Conservation (phyloP, 2,888 invertebrate genomes). For the Acanthopleura granulata region DNA sequence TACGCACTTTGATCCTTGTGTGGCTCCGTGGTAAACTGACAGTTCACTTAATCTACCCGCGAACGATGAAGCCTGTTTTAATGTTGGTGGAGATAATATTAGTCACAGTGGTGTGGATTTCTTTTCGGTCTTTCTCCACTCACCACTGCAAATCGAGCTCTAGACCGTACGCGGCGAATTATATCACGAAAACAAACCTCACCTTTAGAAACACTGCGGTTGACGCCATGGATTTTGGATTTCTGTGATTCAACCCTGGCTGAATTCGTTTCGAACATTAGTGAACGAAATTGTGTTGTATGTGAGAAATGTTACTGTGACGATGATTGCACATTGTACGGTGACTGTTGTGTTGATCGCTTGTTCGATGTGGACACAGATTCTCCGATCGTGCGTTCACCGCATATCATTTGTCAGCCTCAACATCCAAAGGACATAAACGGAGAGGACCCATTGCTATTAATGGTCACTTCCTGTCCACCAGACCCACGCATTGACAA, state of each 20-base stretch:
- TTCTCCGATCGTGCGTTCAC: neutral
- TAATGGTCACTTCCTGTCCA: neutral
- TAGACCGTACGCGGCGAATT: neutral
- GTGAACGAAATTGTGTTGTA: neutral
- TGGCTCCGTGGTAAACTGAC: no score
- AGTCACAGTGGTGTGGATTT: no score
- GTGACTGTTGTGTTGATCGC: neutral
- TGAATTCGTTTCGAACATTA: neutral
- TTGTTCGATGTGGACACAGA: neutral
- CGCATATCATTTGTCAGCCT: neutral
- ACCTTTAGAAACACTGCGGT: neutral
- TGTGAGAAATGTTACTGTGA: neutral
- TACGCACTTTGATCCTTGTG: no score
- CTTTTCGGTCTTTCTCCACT: no score
- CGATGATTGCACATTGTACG: neutral
- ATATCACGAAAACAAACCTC: neutral
- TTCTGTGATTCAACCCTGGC: neutral
- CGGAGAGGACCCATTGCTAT: neutral
- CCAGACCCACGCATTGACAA: neutral
- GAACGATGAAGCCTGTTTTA: no score
- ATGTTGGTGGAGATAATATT: no score
- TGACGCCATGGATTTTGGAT: neutral
- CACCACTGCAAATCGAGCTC: no score
- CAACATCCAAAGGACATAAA: neutral
- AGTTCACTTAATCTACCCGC: no score